These are phyloP conservation scores for Neelides sp. DNA, from an alignment of 1,140 invertebrate species.

Conservation along the genomic window DNA sequence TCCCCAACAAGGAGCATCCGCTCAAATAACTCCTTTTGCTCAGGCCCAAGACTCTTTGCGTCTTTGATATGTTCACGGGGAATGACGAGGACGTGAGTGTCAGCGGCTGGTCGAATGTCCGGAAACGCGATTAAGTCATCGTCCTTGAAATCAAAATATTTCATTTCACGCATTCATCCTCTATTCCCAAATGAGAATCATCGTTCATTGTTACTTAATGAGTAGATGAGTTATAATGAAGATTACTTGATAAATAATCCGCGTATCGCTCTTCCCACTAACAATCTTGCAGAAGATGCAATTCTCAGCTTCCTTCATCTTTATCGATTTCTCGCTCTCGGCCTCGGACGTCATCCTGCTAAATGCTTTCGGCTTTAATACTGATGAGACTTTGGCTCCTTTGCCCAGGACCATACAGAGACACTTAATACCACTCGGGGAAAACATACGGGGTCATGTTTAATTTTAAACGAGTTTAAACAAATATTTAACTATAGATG, in stretches of 20 bases:
- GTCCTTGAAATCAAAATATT: conserved; percentile 49
- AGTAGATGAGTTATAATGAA: conserved; percentile 1
- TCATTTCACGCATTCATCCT: not conserved
- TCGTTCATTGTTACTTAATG: not conserved
- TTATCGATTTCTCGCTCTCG: too few species aligned
- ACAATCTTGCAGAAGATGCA: conserved; percentile 63
- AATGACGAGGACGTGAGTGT: conserved; percentile 65
- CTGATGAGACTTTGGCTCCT: too few species aligned
- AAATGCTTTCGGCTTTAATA: too few species aligned
- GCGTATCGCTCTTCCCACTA: conserved; percentile 43
- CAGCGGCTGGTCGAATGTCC: conserved; percentile 69
- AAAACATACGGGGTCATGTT: too few species aligned
- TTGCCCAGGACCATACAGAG: too few species aligned
- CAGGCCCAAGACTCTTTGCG: conserved; percentile 50
- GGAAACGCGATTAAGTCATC: conserved; percentile 63
- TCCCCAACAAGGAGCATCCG: conserved; percentile 46
- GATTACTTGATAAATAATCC: conserved; percentile 40
- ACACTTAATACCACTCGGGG: too few species aligned
- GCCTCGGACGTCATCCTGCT: too few species aligned
- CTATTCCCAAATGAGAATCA: not conserved
- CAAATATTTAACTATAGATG: too few species aligned
- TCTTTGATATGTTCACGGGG: conserved; percentile 63
- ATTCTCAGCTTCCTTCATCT: conserved; percentile 2
- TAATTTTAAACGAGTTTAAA: too few species aligned
- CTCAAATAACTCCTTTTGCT: conserved; percentile 53